Percentiles rank a stretch among this genome's conserved stretches.
Conservation (phyloP, 1,140 invertebrate genomes). For the Scaptomyza montana region DNA sequence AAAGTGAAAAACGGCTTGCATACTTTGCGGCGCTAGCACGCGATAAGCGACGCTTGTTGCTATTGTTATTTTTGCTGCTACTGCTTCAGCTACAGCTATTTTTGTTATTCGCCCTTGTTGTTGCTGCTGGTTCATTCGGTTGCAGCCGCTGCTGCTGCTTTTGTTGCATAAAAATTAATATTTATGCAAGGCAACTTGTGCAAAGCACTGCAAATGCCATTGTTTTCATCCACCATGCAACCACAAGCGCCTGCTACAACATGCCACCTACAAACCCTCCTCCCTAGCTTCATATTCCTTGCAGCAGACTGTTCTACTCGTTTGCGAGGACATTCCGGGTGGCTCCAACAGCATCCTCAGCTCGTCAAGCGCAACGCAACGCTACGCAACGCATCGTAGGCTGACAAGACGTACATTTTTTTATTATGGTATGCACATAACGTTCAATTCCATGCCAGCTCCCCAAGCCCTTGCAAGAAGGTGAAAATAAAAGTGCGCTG, state of each 20-base stretch:
- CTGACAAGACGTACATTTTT: conserved; percentile 39
- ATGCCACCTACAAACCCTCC: background rate
- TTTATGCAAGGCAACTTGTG: conserved; percentile 76
- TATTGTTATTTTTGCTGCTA: conserved; percentile 32
- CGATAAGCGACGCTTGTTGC: conserved; percentile 67
- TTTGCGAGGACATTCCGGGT: conserved; percentile 31
- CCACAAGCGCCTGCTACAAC: background rate
- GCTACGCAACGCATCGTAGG: conserved; percentile 16
- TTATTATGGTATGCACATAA: conserved; percentile 29
- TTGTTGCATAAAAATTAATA: conserved; percentile 80
- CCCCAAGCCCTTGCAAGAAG: background rate
- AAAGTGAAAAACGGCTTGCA: conserved; percentile 73
- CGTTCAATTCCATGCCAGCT: conserved; percentile 20
- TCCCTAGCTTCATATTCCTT: background rate
- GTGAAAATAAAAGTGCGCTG: conserved; percentile 22
- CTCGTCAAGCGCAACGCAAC: conserved; percentile 37
- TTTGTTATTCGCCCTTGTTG: conserved; percentile 8
- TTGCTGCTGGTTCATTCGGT: conserved; percentile 43
- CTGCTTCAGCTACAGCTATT: conserved; percentile 20
- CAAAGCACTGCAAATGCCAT: conserved; percentile 77
- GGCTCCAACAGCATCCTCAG: conserved; percentile 23
- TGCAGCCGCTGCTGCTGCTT: conserved; percentile 57
- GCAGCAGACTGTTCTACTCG: background rate
- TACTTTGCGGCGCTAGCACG: conserved; percentile 69
- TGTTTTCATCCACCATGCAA: conserved; percentile 47